These are phyloP conservation scores for Drosophila takahashii DNA, from an alignment of 1,140 invertebrate genomes.

Conservation along the genomic window DNA sequence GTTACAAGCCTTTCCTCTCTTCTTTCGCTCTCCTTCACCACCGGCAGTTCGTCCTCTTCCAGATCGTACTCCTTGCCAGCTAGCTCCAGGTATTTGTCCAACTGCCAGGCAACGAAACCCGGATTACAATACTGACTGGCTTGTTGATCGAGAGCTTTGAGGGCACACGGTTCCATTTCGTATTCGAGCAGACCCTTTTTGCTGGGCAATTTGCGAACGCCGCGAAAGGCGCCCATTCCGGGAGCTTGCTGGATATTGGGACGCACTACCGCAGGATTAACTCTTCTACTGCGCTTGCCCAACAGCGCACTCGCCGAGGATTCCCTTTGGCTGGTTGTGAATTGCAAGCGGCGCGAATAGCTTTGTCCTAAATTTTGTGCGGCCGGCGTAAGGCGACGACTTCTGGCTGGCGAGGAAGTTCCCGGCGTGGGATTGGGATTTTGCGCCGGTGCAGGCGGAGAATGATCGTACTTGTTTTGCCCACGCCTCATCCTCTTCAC, in stretches of 20 bases:
- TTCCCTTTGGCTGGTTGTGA: slow-evolving; percentile 22
- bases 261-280: slow-evolving; percentile 4
- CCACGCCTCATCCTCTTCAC: slow-evolving; percentile 78
- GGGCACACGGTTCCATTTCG: slow-evolving; percentile 65
- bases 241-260: slow-evolving; percentile 15
- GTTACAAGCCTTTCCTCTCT: slow-evolving; percentile 30
- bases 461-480: slow-evolving; percentile 80
- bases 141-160: slow-evolving; percentile 58
- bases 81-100: slow-evolving; percentile 73
- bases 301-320: slow-evolving; percentile 21
- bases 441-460: slow-evolving; percentile 42
- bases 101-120: slow-evolving; percentile 59
- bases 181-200: slow-evolving; percentile 79
- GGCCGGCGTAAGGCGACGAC: slow-evolving; percentile 39
- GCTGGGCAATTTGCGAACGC: slow-evolving; percentile 71
- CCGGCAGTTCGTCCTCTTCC: slow-evolving; percentile 15
- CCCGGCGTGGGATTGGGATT: slow-evolving; percentile 6
- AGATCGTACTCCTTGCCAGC: slow-evolving; percentile 62
- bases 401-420: slow-evolving; percentile 23
- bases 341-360: slow-evolving; percentile 54
- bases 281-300: slow-evolving; percentile 47
- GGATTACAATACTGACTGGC: slow-evolving; percentile 63
- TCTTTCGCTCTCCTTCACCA: slow-evolving; percentile 1
- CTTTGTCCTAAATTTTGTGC: slow-evolving; percentile 21
- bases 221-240: slow-evolving; percentile 24